Evolutionary conservation across 1,140 invertebrate genomes (phyloP).

Genomic region (Drosophila sucinea): DNA sequence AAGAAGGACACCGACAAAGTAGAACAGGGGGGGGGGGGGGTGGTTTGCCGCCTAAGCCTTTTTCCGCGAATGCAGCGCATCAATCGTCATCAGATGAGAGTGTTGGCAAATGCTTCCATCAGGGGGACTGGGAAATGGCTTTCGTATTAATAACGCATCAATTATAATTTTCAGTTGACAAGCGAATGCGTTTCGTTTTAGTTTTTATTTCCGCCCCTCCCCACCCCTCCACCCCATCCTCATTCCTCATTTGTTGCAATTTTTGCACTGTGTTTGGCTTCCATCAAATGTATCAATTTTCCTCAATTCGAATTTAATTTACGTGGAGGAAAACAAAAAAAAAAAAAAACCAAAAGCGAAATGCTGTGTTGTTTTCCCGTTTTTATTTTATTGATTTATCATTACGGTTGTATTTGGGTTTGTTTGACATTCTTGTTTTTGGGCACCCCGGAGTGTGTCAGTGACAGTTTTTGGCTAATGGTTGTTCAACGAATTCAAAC

Average conservation of each 20-base stretch:
- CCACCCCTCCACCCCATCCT: not conserved
- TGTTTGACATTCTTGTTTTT: constrained; percentile 37
- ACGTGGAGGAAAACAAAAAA: constrained; percentile 16
- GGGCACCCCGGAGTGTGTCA: constrained; percentile 16
- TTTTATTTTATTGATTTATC: constrained; percentile 67
- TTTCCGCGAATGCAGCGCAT: constrained; percentile 73
- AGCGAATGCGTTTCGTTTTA: constrained; percentile 69
- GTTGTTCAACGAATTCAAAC: constrained; percentile 28
- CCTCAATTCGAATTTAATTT: constrained; percentile 58
- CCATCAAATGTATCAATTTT: constrained; percentile 40
- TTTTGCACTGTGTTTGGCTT: constrained; percentile 27
- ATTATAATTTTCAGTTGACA: constrained; percentile 76
- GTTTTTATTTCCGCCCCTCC: constrained; percentile 20
- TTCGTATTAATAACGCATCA: constrained; percentile 78
- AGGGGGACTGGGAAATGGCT: constrained; percentile 30
- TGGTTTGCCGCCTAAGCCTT: constrained; percentile 50
- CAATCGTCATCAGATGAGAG: constrained; percentile 72
- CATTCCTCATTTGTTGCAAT: constrained; percentile 24
- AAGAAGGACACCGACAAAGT: not conserved
- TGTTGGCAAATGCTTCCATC: constrained; percentile 7
- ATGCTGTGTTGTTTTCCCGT: constrained; percentile 23
- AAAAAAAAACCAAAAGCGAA: constrained; percentile 18
- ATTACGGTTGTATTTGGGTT: constrained; percentile 47
- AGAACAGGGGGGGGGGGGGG: not conserved
- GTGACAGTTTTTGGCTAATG: constrained; percentile 63